Conservation (phyloP, 2,113 vertebrate species). For the Murina feae region DNA sequence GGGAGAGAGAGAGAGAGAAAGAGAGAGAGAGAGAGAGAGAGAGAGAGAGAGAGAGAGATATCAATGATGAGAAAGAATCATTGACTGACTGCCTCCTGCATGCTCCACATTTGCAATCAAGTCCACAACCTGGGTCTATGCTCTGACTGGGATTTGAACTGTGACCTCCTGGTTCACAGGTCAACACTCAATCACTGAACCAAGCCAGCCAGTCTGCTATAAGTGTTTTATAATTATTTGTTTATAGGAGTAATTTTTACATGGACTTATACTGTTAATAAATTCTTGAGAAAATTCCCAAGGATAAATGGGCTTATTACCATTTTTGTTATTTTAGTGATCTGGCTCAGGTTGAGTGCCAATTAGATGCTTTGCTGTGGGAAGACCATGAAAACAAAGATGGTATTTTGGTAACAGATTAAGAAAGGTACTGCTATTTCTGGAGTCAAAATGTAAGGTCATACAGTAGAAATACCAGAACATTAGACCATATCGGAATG, state of each 20-base stretch:
- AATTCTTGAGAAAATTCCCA: background rate
- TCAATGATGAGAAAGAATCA: too few relatives aligned
- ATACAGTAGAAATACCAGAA: background rate
- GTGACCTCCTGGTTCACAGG: too few relatives aligned
- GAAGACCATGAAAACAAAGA: background rate
- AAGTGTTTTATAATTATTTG: background rate
- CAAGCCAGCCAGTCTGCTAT: too few relatives aligned
- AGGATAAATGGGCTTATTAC: background rate
- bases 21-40: too few relatives aligned
- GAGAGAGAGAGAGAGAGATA: too few relatives aligned
- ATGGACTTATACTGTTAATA: background rate
- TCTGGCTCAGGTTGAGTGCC: background rate
- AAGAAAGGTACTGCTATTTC: background rate
- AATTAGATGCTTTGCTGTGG: background rate
- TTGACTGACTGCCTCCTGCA: too few relatives aligned
- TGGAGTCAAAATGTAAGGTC: background rate
- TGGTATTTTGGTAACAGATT: background rate
- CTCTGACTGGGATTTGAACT: too few relatives aligned
- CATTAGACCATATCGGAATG: background rate
- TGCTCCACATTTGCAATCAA: too few relatives aligned
- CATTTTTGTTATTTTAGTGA: background rate
- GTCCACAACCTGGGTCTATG: too few relatives aligned
- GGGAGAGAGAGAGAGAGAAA: too few relatives aligned
- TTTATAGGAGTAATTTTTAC: background rate
- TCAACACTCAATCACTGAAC: too few relatives aligned